Evolutionary conservation across 2,113 vertebrate species (phyloP), one percentile per base, ranked within the genome.

Genomic region (Myiopsitta monachus): DNA sequence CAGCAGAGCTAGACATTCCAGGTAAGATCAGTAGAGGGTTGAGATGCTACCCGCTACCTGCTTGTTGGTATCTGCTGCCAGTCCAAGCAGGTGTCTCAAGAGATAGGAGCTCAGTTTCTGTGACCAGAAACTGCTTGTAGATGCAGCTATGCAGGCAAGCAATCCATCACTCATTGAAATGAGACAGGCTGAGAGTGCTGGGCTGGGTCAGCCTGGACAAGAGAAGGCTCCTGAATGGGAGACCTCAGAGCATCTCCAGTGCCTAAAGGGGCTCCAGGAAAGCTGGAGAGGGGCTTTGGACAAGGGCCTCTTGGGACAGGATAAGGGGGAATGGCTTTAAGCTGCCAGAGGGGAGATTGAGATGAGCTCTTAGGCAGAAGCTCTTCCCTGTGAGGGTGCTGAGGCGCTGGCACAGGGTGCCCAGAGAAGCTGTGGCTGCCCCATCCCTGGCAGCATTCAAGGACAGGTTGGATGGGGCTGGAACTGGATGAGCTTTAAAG

Each of bases 391-490:
- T 47, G 46, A 47, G 46, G 46, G 46, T 41, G 41, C 41, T 44
- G 51, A 62, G 61, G 21, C 21, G 28, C 61, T 86, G 75, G 46
- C n/a, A 80, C 39, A 68, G 46, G 31, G 1, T 73, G 36, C 31
- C 22, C 57, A 64, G 66, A 79, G 59, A 2, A 84, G 36, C 49
- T 64, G 47, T 66, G 69, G 54, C 26, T 92, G 30, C 41, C 26
- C 30, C 39, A 81, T 47, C 22, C 62, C 69, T 75, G 22, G 14
- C 1, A 68, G 4, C 38, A 41, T 4, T 1, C 62, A 1, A 75
- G 69, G 8, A 4, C 36, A 55, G 15, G 22, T 0, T 62, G 62
- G 39, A 62, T 55, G 1, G 31, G 18, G 18, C 1, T 28, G 30
- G 49, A 15, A 63, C 15, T 8, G 11, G 41, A 30, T 82, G 36